Base-by-base conservation (phyloP, 2,888 invertebrate species). In the Acanthopleura granulata region DNA sequence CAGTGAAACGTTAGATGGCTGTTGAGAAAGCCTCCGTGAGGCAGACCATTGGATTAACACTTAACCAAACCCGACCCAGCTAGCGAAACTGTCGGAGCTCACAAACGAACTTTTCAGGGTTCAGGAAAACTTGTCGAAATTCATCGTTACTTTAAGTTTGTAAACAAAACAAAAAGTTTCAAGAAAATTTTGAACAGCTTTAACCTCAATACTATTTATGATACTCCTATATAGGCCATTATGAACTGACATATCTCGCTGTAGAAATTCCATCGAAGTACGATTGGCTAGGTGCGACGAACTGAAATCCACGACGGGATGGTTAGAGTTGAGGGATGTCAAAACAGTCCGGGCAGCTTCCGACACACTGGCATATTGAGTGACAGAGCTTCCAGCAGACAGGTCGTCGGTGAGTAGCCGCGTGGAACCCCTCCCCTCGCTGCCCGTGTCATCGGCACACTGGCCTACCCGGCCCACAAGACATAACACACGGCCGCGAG, bases 291-390 rank as follows among this genome's bases (percentile, higher is more conserved):
- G 66, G 66, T 66, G 66, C 16, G 66, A 25, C 66, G 18, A 66
- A 16, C 40, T 40, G 66, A 66, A 66, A 66, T 66, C 66, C 12
- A 66, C 66, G 25, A 22, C 22, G 6, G 66, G 66, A 66, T 66
- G 66, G 25, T 66, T n/a, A 18, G 18, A 12, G 22, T n/a, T 22
- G 22, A 57, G 57, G 18, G 22, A 66, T 66, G 66, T 66, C 66
- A 66, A 66, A 66, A 66, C 66, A 66, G 22, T 66, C 66, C 66
- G 15, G 66, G 6, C 15, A 22, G 25, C 29, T 27, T 66, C 66
- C 22, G 66, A 27, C 66, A 66, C 22, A 27, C 27, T 66, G 66
- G 66, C 66, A 66, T 1, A 27, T 66, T 22, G 29, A 66, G 25
- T 57, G 57, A 57, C 57, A 57, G 57, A 18, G 18, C n/a, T n/a